Base-by-base conservation (phyloP, 2,797 vertebrate genomes). In the Oreortyx pictus region DNA sequence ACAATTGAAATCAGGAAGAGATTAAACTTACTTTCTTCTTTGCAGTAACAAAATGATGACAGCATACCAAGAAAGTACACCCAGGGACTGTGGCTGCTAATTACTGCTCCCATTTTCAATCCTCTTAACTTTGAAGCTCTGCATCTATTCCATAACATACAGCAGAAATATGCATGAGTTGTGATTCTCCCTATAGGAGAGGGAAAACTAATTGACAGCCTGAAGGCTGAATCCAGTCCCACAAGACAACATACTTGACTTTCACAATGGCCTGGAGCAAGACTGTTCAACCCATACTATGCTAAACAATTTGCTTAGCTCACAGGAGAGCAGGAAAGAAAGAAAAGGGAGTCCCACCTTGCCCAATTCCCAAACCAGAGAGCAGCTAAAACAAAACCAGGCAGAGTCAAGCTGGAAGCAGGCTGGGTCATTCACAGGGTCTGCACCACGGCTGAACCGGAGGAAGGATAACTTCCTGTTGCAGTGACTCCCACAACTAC, bases 141-240 rank as follows among this genome's bases (percentile, higher is more conserved):
- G 33, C 67, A 78, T 82, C 82, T 82, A 73, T 89, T 89, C 61
- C 50, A 20, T 52, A 67, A 94, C 56, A 93, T 7, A 31, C 37
- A 88, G 82, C 64, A 95, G 80, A 95, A 95, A 92, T 86, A 88
- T 60, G 84, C 47, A 57, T 17, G 54, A 92, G 56, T 16, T 82
- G 77, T 1, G 6, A 86, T 59, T 89, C 71, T 62, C 35, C 39
- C 54, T 81, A 72, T 67, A 41, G 15, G 88, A 73, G 20, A 39
- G 66, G 61, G 65, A 60, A 77, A 94, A 83, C 50, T 90, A 95
- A 91, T 52, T 88, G 89, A 75, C 73, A 93, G 82, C 91, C 90
- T 41, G 47, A 81, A 93, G 89, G 89, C 66, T 75, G 66, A 76
- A 91, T 31, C 76, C 39, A 60, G 17, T 50, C 66, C 80, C 7